A percentile compares a stretch with the other conserved stretches of the same genome.
These are phyloP conservation scores for Rhyacichthys aspro DNA, from an alignment of 2,797 vertebrate species.

Conservation along the genomic window DNA sequence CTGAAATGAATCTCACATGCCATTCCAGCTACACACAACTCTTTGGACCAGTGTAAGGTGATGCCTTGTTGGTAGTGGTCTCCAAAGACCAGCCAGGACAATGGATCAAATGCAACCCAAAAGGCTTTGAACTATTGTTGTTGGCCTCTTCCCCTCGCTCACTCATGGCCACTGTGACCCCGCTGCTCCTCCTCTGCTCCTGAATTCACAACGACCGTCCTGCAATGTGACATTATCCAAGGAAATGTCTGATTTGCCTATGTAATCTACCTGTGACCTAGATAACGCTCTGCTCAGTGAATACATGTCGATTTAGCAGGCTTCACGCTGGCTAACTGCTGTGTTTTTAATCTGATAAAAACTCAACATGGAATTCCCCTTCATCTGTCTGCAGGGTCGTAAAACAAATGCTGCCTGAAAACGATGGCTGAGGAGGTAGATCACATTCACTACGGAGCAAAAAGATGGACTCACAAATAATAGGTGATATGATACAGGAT, in stretches of 20 bases:
- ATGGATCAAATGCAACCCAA: conserved; percentile 80
- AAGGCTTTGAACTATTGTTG: conserved; percentile 81
- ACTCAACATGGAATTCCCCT: conserved; percentile 55
- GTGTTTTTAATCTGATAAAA: conserved; percentile 60
- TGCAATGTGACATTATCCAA: conserved; percentile 60
- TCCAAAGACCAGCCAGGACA: conserved; percentile 74
- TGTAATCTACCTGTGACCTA: conserved; percentile 51
- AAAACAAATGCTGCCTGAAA: conserved; percentile 47
- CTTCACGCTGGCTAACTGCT: conserved; percentile 18
- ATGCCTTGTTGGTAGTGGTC: conserved; percentile 78
- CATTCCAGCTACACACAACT: conserved; percentile 66
- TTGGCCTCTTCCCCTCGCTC: conserved; percentile 55
- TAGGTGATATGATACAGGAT: conserved; percentile 37
- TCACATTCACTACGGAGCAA: conserved; percentile 35
- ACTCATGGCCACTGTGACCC: conserved; percentile 53
- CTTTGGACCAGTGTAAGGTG: conserved; percentile 75
- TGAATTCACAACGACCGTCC: conserved; percentile 33
- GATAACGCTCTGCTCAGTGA: conserved; percentile 36
- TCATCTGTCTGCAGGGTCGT: conserved; percentile 38
- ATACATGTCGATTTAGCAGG: conserved; percentile 35
- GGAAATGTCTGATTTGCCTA: conserved; percentile 38
- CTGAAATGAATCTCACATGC: conserved; percentile 71
- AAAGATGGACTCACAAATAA: conserved; percentile 31
- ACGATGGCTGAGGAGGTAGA: conserved; percentile 36
- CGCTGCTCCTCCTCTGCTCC: conserved; percentile 47